phyloP scores from a whole-genome alignment of 2,888 invertebrate species.

The Lithodes maja region DNA sequence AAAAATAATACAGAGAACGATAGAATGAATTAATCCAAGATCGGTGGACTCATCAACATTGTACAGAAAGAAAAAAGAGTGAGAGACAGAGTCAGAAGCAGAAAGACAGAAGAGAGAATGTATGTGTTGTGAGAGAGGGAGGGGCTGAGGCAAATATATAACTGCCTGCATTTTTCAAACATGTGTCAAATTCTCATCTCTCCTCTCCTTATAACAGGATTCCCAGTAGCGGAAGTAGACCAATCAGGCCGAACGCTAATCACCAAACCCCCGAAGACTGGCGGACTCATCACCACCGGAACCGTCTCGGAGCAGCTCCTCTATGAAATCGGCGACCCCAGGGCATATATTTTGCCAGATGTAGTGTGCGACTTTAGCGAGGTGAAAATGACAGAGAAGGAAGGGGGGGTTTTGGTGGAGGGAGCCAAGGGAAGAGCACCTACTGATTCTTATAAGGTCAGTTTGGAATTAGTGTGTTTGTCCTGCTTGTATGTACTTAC shows the following conservation, averaged over 20 bases:
- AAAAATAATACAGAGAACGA: too few species aligned
- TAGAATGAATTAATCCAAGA: too few species aligned
- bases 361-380: constrained; percentile 76
- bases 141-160: too few species aligned
- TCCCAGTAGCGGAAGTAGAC: constrained; percentile 76
- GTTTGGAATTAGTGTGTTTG: neutral
- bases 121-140: too few species aligned
- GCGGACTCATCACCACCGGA: constrained; percentile 75
- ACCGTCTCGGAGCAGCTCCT: constrained; percentile 77
- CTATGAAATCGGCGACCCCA: constrained; percentile 77
- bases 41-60: too few species aligned
- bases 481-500: neutral
- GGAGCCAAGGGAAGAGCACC: constrained; percentile 76
- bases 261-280: constrained; percentile 76
- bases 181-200: neutral
- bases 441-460: constrained; percentile 75
- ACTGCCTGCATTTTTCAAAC: too few species aligned
- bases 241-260: constrained; percentile 75
- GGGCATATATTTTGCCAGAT: constrained; percentile 76
- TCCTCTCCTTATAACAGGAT: constrained; percentile 73
- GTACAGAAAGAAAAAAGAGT: too few species aligned
- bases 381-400: constrained; percentile 73
- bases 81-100: too few species aligned
- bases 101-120: too few species aligned
- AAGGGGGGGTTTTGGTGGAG: constrained; percentile 74